Percentiles rank a stretch among this genome's conserved stretches.
These are phyloP conservation scores for Diabrotica virgifera DNA, from an alignment of 1,140 invertebrate species.

Conservation along the genomic window DNA sequence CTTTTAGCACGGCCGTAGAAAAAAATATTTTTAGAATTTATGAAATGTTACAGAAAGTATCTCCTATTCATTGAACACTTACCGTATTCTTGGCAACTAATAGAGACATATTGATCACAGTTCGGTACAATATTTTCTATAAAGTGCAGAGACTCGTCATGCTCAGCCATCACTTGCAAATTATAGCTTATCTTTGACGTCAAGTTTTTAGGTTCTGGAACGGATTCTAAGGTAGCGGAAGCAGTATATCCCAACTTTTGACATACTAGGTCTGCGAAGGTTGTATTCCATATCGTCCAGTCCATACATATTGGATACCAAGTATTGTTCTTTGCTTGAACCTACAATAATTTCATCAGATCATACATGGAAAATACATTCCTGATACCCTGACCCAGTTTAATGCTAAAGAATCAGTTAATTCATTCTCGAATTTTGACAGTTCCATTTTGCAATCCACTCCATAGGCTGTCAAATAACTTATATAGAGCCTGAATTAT, in stretches of 20 bases:
- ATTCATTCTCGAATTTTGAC: too few species aligned
- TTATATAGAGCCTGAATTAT: too few species aligned
- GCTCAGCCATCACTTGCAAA: slow-evolving; percentile 39
- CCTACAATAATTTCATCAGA: slow-evolving; percentile 18
- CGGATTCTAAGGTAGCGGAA: slow-evolving; percentile 46
- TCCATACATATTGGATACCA: slow-evolving; percentile 51
- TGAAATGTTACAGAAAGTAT: neutral
- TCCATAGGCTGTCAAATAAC: too few species aligned
- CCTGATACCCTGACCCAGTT: too few species aligned
- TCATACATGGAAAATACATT: too few species aligned
- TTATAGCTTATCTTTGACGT: neutral
- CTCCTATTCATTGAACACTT: slow-evolving; percentile 30
- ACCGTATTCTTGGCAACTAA: slow-evolving; percentile 59
- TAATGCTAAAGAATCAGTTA: too few species aligned
- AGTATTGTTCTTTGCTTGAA: slow-evolving; percentile 45
- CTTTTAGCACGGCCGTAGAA: too few species aligned
- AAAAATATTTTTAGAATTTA: too few species aligned
- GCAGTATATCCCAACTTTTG: slow-evolving; percentile 54
- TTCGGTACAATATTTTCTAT: slow-evolving; percentile 40
- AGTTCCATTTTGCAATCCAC: too few species aligned
- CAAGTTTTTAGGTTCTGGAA: slow-evolving; percentile 32
- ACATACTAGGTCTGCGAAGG: slow-evolving; percentile 56
- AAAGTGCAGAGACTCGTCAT: slow-evolving; percentile 47
- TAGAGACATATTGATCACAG: slow-evolving; percentile 53
- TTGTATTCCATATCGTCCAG: slow-evolving; percentile 54